Percentiles rank a stretch among this genome's conserved stretches.
Conservation (phyloP, 2,797 vertebrate genomes). For the Argya squamiceps region DNA sequence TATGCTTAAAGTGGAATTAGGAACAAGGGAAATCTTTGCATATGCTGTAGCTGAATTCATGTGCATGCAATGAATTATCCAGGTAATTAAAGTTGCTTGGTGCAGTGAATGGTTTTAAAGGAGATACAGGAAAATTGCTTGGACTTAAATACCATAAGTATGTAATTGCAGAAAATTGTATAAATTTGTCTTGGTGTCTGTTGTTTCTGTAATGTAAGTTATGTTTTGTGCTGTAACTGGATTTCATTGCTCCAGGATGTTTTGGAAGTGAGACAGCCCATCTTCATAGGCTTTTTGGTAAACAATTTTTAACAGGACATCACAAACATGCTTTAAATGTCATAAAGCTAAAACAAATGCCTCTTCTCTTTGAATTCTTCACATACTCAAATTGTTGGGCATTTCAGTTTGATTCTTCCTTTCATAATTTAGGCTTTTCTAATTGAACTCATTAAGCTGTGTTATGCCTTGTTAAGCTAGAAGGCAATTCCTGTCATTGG, state of each 20-base stretch:
- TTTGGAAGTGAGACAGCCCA: slow-evolving; percentile 33
- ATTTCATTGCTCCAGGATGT: slow-evolving; percentile 31
- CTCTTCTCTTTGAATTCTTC: background rate
- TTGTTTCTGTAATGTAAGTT: slow-evolving; percentile 25
- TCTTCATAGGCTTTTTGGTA: slow-evolving; percentile 37
- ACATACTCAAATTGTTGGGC: background rate
- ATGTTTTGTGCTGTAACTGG: slow-evolving; percentile 24
- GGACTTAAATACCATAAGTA: background rate
- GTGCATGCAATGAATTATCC: background rate
- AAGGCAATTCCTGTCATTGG: background rate
- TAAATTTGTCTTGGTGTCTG: background rate
- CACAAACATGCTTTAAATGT: background rate
- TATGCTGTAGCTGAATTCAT: slow-evolving; percentile 32
- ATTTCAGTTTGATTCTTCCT: background rate
- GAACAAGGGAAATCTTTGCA: background rate
- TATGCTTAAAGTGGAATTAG: slow-evolving; percentile 36
- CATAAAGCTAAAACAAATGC: background rate
- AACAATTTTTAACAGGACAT: slow-evolving; percentile 44
- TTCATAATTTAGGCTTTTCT: slow-evolving; percentile 8
- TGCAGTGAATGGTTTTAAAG: slow-evolving; percentile 30
- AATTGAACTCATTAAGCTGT: background rate
- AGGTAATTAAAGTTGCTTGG: slow-evolving; percentile 63
- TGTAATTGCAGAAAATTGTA: slow-evolving; percentile 21
- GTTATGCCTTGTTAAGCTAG: background rate
- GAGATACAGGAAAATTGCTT: slow-evolving; percentile 36